Conservation (phyloP, 2,113 vertebrate genomes). For the Hippolais icterina region DNA sequence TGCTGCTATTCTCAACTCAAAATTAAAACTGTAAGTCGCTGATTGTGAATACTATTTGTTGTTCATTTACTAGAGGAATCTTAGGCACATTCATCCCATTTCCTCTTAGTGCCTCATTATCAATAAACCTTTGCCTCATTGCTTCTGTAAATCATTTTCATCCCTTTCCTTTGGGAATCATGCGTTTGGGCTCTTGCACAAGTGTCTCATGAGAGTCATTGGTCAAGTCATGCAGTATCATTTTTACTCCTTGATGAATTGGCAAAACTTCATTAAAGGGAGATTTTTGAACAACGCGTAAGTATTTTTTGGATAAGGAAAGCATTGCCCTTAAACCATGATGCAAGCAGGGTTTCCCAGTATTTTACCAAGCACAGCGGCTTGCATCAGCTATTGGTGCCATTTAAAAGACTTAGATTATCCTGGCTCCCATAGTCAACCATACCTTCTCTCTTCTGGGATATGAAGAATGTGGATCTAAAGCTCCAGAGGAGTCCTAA, state of each 20-base stretch:
- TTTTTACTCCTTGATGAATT: background rate
- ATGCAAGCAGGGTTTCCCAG: background rate
- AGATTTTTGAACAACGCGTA: background rate
- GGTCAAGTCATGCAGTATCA: background rate
- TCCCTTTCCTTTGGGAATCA: background rate
- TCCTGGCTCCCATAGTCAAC: background rate
- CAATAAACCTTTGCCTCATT: background rate
- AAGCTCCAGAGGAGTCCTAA: background rate
- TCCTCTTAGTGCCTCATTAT: slow-evolving; percentile 25
- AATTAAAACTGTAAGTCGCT: background rate
- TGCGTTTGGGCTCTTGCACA: background rate
- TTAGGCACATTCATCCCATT: background rate
- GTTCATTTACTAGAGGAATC: background rate
- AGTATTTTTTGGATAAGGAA: background rate
- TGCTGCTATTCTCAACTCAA: background rate
- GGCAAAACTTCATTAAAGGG: background rate
- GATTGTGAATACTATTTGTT: background rate
- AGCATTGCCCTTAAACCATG: background rate
- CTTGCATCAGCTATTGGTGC: background rate
- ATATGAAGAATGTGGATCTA: background rate
- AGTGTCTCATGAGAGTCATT: background rate
- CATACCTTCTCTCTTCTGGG: background rate
- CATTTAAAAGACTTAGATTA: background rate
- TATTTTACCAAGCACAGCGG: background rate
- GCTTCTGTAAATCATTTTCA: slow-evolving; percentile 8